phyloP scores from a whole-genome alignment of 2,888 invertebrate species.

The Clivina fossor region DNA sequence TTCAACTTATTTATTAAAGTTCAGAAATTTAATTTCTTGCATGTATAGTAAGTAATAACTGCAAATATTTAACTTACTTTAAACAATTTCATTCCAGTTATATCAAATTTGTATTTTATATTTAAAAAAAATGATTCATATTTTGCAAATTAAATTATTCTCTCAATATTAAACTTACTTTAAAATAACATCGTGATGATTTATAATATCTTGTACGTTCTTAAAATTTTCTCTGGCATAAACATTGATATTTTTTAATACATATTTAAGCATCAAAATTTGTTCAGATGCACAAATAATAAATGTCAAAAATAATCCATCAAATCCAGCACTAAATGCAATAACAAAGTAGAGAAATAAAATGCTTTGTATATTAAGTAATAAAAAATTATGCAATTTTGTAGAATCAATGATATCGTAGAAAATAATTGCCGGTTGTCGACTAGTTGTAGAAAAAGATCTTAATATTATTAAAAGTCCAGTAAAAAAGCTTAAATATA shows the following conservation, averaged over 20 bases:
- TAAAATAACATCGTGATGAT: slow-evolving; percentile 1
- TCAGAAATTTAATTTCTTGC: too few species aligned
- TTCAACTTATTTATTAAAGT: too few species aligned
- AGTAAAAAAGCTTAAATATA: too few species aligned
- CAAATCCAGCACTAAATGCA: not conserved
- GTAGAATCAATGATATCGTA: slow-evolving; percentile 3
- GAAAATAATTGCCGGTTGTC: not conserved
- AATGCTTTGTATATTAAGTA: not conserved
- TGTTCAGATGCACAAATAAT: not conserved
- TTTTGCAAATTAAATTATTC: too few species aligned
- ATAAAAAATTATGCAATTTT: not conserved
- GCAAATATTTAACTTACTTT: too few species aligned
- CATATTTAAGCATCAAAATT: not conserved
- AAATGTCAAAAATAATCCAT: slow-evolving; percentile 2
- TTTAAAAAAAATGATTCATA: too few species aligned
- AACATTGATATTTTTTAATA: slow-evolving; percentile 1
- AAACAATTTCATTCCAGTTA: too few species aligned
- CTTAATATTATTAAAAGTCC: slow-evolving; percentile 1
- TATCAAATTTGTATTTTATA: too few species aligned
- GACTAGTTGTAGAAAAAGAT: not conserved
- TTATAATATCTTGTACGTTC: slow-evolving; percentile 1
- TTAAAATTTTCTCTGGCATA: not conserved
- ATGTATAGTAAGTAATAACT: too few species aligned
- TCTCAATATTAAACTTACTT: slow-evolving; percentile 4
- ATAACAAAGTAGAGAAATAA: not conserved